Evolutionary conservation across 2,113 vertebrate genomes (phyloP), one percentile per base, ranked within the genome.

Genomic region (Lasiurus cinereus): DNA sequence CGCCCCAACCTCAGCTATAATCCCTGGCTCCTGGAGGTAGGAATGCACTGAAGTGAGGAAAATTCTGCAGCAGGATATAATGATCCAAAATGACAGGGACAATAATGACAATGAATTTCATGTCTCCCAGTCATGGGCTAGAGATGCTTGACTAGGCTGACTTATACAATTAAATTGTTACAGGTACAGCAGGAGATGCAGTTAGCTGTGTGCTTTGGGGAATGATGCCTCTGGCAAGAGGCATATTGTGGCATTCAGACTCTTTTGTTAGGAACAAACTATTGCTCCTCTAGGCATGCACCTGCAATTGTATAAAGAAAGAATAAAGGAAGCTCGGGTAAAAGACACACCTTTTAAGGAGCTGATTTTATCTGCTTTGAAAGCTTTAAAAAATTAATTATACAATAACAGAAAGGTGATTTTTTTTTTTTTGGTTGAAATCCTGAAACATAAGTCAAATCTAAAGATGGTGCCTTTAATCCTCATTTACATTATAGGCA

Each of bases 81-180:
- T 99, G 99, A 99, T 99, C 99, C 99, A 98, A 99, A 99, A 99
- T 99, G 99, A 99, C 99, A 99, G 99, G 98, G 99, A 99, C 99
- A 99, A 99, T 99, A 99, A 99, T 99, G 99, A 99, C 99, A 99
- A 99, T 99, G 99, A 99, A 99, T 99, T 99, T 99, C 99, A 99
- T 99, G 99, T 99, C 99, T 99, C 98, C 98, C 98, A 99, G 99
- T 99, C 99, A 99, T 98, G 98, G 98, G 99, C 98, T 54, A 93
- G 98, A 98, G 99, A 99, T 99, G 99, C 99, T 99, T 98, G 99
- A 99, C 99, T 99, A 99, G 98, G 99, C 99, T 99, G 99, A 99
- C 99, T 99, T 97, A 97, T 98, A 98, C 98, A 99, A 99, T 99
- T 99, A 99, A 99, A 99, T 99, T 98, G 99, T 99, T 99, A 99